Evolutionary conservation across 2,797 vertebrate species (phyloP), one percentile per base, ranked within the genome.

Genomic region (Oryzias sinensis): DNA sequence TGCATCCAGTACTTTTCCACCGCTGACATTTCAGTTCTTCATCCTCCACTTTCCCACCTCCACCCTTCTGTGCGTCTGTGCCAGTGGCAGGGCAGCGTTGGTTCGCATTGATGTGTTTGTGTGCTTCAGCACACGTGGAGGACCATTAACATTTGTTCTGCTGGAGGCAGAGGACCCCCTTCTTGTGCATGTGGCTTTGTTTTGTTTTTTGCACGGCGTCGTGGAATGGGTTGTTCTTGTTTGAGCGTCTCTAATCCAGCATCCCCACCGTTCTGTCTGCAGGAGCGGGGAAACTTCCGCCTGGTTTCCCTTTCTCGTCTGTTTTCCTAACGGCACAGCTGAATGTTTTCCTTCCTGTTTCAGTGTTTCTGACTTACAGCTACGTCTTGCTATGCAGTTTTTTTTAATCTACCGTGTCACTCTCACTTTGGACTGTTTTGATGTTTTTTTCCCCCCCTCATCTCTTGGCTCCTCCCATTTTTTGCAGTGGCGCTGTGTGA

Each of bases 61-160:
- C 29, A 13, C 60, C 60, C 43, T 49, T 15, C 56, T 15, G 67
- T 56, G 70, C 74, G 76, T 62, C 59, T 76, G 70, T 79, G 70
- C 74, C 83, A 88, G 83, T 88, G 89, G 87, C 89, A 89, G 87
- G 82, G 81, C 73, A 76, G 83, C 75, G 72, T 84, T 82, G 72
- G 79, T 81, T 72, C 83, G 75, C 76, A 82, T 72, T 55, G 56
- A 76, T 57, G 65, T 70, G 59, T 56, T 64, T 52, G 43, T 67
- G 64, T 79, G 63, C 69, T 62, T 68, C 65, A 62, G 70, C 58
- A 71, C 42, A 56, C 62, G 74, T 81, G 78, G 72, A 72, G 63
- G 65, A 76, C 63, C 43, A 90, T 90, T 91, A 91, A 91, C 88
- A 80, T 75, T 68, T 4, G 68, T 87, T 85, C 77, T 72, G 74